Percentiles rank a stretch among this genome's conserved stretches.
These are phyloP conservation scores for Streptopelia turtur DNA, from an alignment of 2,797 vertebrate genomes.

Conservation along the genomic window DNA sequence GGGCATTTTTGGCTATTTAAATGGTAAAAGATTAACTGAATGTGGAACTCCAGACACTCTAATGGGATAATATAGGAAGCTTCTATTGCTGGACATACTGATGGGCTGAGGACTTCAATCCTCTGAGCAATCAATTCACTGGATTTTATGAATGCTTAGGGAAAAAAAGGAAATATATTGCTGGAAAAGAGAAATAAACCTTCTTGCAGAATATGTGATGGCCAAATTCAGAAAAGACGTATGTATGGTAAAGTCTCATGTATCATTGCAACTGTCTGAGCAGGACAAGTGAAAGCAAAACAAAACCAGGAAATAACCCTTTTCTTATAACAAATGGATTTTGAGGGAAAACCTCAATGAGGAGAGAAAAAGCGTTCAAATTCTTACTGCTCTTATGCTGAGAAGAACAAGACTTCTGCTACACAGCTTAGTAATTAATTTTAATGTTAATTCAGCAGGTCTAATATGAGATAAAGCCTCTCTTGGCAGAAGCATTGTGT, in stretches of 20 bases:
- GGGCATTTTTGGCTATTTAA: background rate
- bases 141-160: constrained; percentile 34
- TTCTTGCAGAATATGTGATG: background rate
- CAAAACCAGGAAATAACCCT: background rate
- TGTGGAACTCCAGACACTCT: background rate
- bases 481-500: background rate
- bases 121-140: constrained; percentile 16
- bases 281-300: constrained; percentile 10
- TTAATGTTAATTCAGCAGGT: background rate
- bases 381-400: background rate
- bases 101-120: constrained; percentile 26
- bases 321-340: background rate
- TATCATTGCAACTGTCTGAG: background rate
- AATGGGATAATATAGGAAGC: constrained; percentile 29
- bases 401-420: background rate
- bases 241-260: background rate
- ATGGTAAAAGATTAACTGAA: background rate
- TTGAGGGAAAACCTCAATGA: background rate
- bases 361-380: background rate
- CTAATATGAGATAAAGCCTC: background rate
- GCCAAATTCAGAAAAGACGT: background rate
- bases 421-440: background rate
- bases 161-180: constrained; percentile 7
- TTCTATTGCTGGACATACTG: background rate
- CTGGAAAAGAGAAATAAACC: constrained; percentile 23